phyloP scores from a whole-genome alignment of 2,888 invertebrate species.

The Hypolimnas misippus region DNA sequence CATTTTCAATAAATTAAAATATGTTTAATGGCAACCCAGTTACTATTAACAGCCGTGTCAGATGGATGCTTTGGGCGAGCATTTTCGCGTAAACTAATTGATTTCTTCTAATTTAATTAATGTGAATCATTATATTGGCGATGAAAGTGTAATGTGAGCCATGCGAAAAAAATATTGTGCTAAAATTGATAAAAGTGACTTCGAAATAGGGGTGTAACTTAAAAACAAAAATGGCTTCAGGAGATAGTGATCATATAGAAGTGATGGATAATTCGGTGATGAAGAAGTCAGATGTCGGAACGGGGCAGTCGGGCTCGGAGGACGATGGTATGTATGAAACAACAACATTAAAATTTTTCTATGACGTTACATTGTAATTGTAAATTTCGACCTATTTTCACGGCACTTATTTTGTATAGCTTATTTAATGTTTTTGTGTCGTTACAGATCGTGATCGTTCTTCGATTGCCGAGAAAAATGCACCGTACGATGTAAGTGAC shows the following conservation, averaged over 20 bases:
- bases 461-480: constrained; percentile 85
- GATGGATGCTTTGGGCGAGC: constrained; percentile 74
- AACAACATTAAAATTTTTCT: neutral
- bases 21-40: constrained; percentile 62
- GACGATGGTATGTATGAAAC: constrained; percentile 80
- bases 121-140: constrained; percentile 75
- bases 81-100: constrained; percentile 80
- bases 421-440: constrained; percentile 60
- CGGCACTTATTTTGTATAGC: constrained; percentile 37
- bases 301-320: constrained; percentile 84
- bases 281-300: constrained; percentile 81
- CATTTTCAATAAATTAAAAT: constrained; percentile 33
- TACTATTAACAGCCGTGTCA: constrained; percentile 79
- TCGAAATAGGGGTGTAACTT: constrained; percentile 77
- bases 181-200: constrained; percentile 64
- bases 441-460: constrained; percentile 85
- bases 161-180: constrained; percentile 73
- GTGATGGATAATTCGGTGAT: constrained; percentile 87
- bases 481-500: constrained; percentile 85
- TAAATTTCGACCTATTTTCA: constrained; percentile 50
- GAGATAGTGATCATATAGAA: constrained; percentile 92
- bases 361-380: neutral
- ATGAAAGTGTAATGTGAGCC: constrained; percentile 77
- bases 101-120: constrained; percentile 82
- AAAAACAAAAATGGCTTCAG: constrained; percentile 90